A percentile compares a stretch with the other conserved stretches of the same genome.
phyloP scores from a whole-genome alignment of 2,113 vertebrate genomes.

The Gymnocephalus cernua region DNA sequence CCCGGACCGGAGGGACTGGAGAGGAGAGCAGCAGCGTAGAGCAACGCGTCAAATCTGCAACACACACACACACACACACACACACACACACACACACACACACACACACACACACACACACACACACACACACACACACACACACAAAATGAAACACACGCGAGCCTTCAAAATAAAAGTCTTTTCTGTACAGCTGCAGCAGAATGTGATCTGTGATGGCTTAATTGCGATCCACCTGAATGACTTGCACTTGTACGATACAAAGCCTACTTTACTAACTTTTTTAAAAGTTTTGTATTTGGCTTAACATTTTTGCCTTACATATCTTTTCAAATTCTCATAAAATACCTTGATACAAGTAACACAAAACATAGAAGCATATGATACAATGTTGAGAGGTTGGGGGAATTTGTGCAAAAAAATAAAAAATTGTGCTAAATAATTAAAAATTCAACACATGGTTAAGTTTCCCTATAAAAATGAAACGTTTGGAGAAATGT shows the following conservation, averaged over 20 bases:
- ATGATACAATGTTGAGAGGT: not conserved
- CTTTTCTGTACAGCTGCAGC: not conserved
- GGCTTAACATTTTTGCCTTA: rapidly evolving
- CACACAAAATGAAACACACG: not conserved
- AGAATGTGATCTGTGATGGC: slow-evolving; percentile 4
- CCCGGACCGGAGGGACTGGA: slow-evolving; percentile 23
- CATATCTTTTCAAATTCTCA: not conserved
- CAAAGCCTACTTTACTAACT: not conserved
- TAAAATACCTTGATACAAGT: not conserved
- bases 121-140: not conserved
- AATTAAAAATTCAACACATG: not conserved
- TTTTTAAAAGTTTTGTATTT: not conserved
- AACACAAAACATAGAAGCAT: not conserved
- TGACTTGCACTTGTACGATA: rapidly evolving
- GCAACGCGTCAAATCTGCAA: not conserved
- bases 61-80: not conserved
- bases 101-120: not conserved
- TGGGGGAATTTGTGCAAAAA: not conserved
- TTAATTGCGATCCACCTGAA: not conserved
- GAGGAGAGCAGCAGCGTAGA: not conserved
- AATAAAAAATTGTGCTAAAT: not conserved
- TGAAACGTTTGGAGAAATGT: not conserved
- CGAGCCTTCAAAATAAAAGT: slow-evolving; percentile 69
- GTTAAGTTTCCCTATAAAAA: too few species aligned
- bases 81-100: not conserved